phyloP scores from a whole-genome alignment of 2,113 vertebrate genomes.

The Bombycilla garrulus region DNA sequence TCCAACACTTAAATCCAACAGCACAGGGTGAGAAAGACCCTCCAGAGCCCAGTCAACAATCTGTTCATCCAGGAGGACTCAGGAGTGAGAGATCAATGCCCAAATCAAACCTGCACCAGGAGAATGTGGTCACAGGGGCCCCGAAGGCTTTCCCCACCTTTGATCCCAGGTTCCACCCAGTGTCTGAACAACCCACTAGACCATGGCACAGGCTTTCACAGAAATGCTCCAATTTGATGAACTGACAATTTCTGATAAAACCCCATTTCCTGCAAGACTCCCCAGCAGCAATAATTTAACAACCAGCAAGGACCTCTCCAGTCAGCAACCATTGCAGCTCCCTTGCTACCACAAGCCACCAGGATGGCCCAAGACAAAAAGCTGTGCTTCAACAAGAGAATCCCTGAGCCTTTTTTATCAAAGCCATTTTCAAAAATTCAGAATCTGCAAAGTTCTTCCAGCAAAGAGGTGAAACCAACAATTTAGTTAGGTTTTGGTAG shows the following conservation, averaged over 20 bases:
- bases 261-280: not conserved
- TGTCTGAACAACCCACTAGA: rapidly evolving
- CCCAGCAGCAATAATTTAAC: not conserved
- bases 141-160: not conserved
- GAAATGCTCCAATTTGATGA: not conserved
- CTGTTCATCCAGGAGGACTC: not conserved
- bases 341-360: not conserved
- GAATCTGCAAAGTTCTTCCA: not conserved
- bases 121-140: rapidly evolving
- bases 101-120: not conserved
- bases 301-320: not conserved
- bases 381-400: not conserved
- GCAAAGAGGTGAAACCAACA: not conserved
- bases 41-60: not conserved
- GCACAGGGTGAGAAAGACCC: not conserved
- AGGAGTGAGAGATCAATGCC: not conserved
- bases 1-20: not conserved
- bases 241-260: not conserved
- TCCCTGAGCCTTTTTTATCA: not conserved
- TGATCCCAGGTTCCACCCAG: not conserved
- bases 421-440: not conserved
- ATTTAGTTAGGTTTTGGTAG: not conserved
- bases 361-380: not conserved
- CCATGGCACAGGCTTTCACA: not conserved
- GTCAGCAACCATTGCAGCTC: not conserved